A percentile compares a stretch with the other conserved stretches of the same genome.
These are phyloP conservation scores for Orius laevigatus DNA, from an alignment of 1,140 invertebrate genomes.

Conservation along the genomic window DNA sequence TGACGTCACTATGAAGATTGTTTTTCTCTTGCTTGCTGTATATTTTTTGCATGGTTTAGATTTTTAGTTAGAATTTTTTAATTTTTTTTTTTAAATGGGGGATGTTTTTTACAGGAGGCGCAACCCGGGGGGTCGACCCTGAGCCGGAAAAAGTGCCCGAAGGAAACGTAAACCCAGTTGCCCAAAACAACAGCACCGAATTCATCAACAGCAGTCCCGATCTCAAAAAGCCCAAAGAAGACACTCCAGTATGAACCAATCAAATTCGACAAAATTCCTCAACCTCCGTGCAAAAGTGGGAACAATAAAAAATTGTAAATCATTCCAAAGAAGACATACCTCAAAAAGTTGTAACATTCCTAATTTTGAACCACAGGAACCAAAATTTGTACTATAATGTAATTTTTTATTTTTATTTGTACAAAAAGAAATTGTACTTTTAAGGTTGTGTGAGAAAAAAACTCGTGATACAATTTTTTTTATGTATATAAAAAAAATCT, in stretches of 20 bases:
- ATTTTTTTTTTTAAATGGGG: neutral
- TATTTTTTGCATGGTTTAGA: neutral
- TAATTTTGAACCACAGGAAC: neutral
- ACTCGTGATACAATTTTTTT: no score
- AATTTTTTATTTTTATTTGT: no score
- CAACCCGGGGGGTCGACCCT: neutral
- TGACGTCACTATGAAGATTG: neutral
- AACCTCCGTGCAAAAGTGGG: neutral
- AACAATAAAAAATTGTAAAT: neutral
- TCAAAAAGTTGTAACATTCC: neutral
- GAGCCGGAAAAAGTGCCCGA: slow-evolving; percentile 13
- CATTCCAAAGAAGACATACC: slow-evolving; percentile 10
- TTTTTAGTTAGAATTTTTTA: neutral
- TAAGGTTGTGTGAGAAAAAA: neutral
- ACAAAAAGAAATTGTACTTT: neutral
- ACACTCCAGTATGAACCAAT: slow-evolving; percentile 13
- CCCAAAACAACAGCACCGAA: slow-evolving; percentile 11
- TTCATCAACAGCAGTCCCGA: slow-evolving; percentile 13
- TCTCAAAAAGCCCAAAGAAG: slow-evolving; percentile 15
- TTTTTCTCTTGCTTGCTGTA: neutral
- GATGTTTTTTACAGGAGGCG: slow-evolving; percentile 11
- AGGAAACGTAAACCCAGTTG: slow-evolving; percentile 14
- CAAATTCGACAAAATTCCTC: neutral
- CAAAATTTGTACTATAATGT: neutral
- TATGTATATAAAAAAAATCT: no score